Base-by-base conservation (phyloP, 2,797 vertebrate genomes). In the Hemitrygon akajei region DNA sequence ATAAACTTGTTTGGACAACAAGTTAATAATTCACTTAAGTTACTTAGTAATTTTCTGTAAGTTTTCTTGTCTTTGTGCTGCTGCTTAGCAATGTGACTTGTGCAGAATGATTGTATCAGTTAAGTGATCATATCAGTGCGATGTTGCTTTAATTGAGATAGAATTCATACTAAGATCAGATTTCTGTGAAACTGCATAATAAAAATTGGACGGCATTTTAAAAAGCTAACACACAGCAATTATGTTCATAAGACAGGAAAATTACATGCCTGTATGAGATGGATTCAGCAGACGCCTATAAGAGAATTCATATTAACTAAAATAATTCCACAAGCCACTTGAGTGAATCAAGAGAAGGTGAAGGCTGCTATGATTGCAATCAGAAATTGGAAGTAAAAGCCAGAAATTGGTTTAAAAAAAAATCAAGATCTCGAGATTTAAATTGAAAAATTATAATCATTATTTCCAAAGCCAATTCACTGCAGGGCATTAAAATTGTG, bases 401-500 rank as follows among this genome's bases (percentile, higher is more conserved):
- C 20, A 6, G 60, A 89, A 89, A 34, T 89, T 89, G 0, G 1
- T 22, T 73, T 7, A 34, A 7, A 63, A 25, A n/a, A 58, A 86
- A 86, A 86, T 84, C 82, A 86, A 60, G 60, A 66, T n/a, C 86
- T 22, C 20, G 60, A 60, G 86, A 89, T 18, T 89, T 89, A 89
- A 79, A 79, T 79, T 79, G 77, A 79, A 79, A 79, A 79, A 79
- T 79, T 79, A 37, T 37, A 79, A 79, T 79, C n/a, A 79, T 79
- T 80, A 80, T 80, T 40, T 80, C 34, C 34, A 66, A 89, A 69
- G 86, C n/a, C 66, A 66, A 63, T 89, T n/a, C 20, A 69, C 86
- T 37, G 60, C 34, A 66, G 16, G 60, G 86, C 5, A 34, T 63
- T 66, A 87, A 87, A 66, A 16, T 63, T 63, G 27, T n/a, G 37